phyloP scores from a whole-genome alignment of 1,140 invertebrate genomes.

The Drosophila sp. region DNA sequence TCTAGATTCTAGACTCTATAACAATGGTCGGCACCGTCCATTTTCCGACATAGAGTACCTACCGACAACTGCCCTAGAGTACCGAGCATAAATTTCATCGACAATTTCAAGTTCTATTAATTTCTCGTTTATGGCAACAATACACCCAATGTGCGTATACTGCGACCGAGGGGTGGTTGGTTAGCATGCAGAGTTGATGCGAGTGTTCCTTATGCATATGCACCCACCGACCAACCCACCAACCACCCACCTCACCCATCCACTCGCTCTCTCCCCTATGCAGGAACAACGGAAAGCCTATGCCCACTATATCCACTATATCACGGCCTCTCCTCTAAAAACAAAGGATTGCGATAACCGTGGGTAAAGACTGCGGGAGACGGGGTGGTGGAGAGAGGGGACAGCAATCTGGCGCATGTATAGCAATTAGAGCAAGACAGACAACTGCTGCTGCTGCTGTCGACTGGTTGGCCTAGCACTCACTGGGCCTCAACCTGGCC shows the following conservation, averaged over 20 bases:
- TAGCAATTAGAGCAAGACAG: constrained; percentile 72
- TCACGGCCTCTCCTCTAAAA: constrained; percentile 22
- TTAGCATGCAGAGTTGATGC: constrained; percentile 68
- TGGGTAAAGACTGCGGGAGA: constrained; percentile 20
- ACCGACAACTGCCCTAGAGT: no score
- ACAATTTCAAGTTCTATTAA: no score
- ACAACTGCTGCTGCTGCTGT: constrained; percentile 20
- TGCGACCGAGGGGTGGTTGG: no score
- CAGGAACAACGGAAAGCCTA: no score
- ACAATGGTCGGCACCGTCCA: no score
- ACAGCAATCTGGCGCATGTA: constrained; percentile 46
- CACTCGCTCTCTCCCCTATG: neutral
- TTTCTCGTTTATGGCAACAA: no score
- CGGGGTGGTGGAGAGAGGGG: neutral
- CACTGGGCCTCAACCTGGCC: neutral
- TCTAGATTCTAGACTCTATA: no score
- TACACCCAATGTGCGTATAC: no score
- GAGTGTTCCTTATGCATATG: constrained; percentile 45
- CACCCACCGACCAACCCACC: neutral
- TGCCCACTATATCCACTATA: neutral
- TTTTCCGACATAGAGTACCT: no score
- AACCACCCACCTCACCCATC: neutral
- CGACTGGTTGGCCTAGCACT: constrained; percentile 17
- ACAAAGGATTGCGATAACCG: constrained; percentile 45
- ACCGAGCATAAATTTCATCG: no score